Conservation (phyloP, 2,113 vertebrate genomes). For the Capreolus pygargus region DNA sequence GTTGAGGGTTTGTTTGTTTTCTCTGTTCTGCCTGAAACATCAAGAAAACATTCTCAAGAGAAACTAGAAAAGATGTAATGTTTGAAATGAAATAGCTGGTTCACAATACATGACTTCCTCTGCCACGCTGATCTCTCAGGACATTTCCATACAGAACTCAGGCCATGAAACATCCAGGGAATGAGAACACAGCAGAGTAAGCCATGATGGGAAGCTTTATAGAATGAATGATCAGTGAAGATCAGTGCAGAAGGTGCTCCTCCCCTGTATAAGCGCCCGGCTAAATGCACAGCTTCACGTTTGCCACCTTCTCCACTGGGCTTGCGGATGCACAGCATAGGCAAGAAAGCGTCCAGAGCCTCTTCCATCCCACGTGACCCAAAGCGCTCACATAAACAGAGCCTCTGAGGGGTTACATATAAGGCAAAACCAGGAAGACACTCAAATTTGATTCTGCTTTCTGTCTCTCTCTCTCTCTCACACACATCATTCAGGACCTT, state of each 20-base stretch:
- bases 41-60: slow-evolving; percentile 60
- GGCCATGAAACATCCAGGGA: neutral
- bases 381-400: neutral
- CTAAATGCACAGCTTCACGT: neutral
- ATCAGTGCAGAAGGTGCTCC: no score
- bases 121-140: neutral
- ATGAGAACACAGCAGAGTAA: neutral
- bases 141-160: neutral
- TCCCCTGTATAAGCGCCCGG: neutral
- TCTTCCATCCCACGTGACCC: neutral
- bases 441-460: neutral
- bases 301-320: neutral
- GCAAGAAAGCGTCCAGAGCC: neutral
- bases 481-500: neutral
- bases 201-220: neutral
- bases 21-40: neutral
- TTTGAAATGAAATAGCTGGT: slow-evolving; percentile 32
- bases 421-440: neutral
- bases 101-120: slow-evolving; percentile 1
- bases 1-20: slow-evolving; percentile 48
- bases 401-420: neutral
- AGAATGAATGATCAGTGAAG: neutral
- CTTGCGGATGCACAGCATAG: fast-evolving
- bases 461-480: neutral
- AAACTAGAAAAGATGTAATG: slow-evolving; percentile 28